Evolutionary conservation across 2,113 vertebrate species (phyloP).

Genomic region (Varanus komodoensis): DNA sequence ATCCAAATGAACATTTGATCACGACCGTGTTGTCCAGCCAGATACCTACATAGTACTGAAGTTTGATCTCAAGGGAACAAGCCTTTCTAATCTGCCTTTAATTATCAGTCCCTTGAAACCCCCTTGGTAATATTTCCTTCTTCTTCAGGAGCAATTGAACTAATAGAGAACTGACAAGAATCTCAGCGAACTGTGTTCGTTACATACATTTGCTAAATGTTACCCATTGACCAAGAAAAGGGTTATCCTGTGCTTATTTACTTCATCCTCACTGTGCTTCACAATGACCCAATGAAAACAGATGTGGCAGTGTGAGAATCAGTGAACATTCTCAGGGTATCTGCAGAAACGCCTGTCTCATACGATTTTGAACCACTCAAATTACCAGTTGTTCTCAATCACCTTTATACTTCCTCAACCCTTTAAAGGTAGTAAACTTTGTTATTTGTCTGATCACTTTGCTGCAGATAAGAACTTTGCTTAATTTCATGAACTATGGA

Average conservation of each 20-base stretch:
- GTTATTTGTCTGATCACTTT: background rate
- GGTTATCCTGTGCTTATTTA: conserved; percentile 1
- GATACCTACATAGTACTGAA: background rate
- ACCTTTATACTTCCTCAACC: background rate
- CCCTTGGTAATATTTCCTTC: background rate
- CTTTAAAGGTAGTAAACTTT: background rate
- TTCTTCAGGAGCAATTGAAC: background rate
- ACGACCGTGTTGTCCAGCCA: background rate
- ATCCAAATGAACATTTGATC: background rate
- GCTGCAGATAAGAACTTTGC: background rate
- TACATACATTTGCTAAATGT: conserved; percentile 14
- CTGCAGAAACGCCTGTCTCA: conserved; percentile 58
- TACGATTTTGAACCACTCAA: conserved; percentile 25
- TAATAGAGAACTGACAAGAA: background rate
- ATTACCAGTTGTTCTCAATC: conserved; percentile 22
- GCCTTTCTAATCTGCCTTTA: background rate
- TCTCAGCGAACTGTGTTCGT: background rate
- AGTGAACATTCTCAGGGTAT: conserved; percentile 55
- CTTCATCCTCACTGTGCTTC: conserved; percentile 12
- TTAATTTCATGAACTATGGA: conserved; percentile 13
- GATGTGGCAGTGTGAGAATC: conserved; percentile 50
- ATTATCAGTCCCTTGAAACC: background rate
- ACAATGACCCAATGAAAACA: conserved; percentile 34
- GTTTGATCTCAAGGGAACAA: background rate
- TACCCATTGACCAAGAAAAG: background rate